Percentiles rank a stretch among this genome's conserved stretches.
Evolutionary conservation across 2,797 vertebrate genomes (phyloP).

Genomic region (Periophthalmus magnuspinnatus): DNA sequence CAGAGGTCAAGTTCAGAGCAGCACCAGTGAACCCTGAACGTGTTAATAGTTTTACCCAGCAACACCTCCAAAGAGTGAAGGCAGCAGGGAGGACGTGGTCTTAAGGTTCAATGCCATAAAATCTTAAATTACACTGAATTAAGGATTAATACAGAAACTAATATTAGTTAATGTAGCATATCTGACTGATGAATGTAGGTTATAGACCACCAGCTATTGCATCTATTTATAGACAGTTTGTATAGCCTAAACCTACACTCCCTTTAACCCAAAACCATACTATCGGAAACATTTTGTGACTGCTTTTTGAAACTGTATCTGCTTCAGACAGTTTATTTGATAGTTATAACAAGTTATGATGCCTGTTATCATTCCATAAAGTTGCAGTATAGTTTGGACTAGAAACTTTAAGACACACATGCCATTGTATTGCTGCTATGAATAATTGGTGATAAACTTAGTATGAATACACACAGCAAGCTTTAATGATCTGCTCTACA

Average conservation of each 20-base stretch:
- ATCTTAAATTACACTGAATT: neutral
- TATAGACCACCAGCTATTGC: neutral
- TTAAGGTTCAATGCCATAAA: neutral
- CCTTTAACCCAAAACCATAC: neutral
- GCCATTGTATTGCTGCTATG: neutral
- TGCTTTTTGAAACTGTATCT: neutral
- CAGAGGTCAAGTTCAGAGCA: conserved; percentile 10
- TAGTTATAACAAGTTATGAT: neutral
- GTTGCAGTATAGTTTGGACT: neutral
- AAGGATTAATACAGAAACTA: neutral
- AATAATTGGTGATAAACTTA: neutral
- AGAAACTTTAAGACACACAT: neutral
- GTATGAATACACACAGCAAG: neutral
- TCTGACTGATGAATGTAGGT: too few relatives aligned
- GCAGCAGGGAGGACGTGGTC: neutral
- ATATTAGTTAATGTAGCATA: too few relatives aligned
- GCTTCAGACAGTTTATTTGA: neutral
- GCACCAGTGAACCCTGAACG: neutral
- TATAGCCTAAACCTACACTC: neutral
- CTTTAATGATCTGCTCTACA: neutral
- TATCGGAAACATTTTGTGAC: neutral
- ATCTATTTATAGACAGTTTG: neutral
- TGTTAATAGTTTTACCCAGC: conserved; percentile 2
- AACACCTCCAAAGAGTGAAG: neutral
- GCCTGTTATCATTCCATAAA: neutral